phyloP scores from a whole-genome alignment of 2,113 vertebrate genomes.

The Leucosticte australis region DNA sequence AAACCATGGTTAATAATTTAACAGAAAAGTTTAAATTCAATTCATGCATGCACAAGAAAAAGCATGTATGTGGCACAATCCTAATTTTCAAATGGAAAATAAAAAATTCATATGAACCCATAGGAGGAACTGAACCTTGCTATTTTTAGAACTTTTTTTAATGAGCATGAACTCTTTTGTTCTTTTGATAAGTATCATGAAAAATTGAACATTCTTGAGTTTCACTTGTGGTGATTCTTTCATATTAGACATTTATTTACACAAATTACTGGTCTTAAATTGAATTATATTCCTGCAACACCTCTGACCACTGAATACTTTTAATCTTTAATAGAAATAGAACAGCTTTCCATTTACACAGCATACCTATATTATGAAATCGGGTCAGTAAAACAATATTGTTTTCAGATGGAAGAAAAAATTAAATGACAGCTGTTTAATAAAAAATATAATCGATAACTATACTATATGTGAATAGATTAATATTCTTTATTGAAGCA shows the following conservation, averaged over 20 bases:
- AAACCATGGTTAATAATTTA: conserved; percentile 58
- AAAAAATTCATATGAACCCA: conserved; percentile 63
- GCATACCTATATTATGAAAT: not conserved
- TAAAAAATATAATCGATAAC: not conserved
- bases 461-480: not conserved
- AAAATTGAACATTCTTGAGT: conserved; percentile 65
- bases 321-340: conserved; percentile 53
- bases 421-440: not conserved
- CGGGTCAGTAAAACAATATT: not conserved
- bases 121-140: conserved; percentile 20
- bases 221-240: conserved; percentile 42
- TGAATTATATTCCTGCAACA: conserved; percentile 53
- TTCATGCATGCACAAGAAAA: conserved; percentile 13
- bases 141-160: conserved; percentile 49
- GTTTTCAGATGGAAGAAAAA: not conserved
- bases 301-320: conserved; percentile 29
- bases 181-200: conserved; percentile 56
- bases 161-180: conserved; percentile 29
- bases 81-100: conserved; percentile 63
- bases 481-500: not conserved
- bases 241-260: conserved; percentile 67
- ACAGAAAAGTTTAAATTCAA: conserved; percentile 60
- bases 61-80: not conserved
- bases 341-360: conserved; percentile 4
- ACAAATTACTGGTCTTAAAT: conserved; percentile 63